phyloP scores from a whole-genome alignment of 2,888 invertebrate genomes.

The Protonemura montana region DNA sequence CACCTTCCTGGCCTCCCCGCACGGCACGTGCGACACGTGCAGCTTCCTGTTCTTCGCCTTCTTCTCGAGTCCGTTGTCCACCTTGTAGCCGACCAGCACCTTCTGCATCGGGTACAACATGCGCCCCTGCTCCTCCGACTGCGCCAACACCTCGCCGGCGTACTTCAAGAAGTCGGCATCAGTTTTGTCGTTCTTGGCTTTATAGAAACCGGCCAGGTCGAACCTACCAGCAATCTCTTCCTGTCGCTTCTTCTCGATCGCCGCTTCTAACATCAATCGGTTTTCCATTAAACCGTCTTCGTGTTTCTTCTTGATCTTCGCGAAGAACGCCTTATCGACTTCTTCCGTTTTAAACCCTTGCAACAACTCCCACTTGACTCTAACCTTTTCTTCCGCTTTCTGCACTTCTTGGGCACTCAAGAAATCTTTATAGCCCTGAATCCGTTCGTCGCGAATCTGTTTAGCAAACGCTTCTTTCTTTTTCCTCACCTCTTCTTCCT shows the following conservation, averaged over 20 bases:
- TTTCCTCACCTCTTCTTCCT: background rate
- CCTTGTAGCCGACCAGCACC: background rate
- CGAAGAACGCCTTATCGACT: background rate
- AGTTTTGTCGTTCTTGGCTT: background rate
- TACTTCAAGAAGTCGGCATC: slow-evolving; percentile 9
- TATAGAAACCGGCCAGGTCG: background rate
- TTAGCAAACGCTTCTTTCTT: background rate
- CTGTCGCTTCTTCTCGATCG: background rate
- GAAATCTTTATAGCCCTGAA: background rate
- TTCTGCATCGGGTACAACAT: background rate
- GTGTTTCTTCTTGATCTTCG: background rate
- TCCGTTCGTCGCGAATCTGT: background rate
- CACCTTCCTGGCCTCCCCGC: background rate
- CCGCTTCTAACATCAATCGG: background rate
- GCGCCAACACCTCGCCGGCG: slow-evolving; percentile 14
- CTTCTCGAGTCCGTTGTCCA: background rate
- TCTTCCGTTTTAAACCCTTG: slow-evolving; percentile 8
- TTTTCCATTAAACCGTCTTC: background rate
- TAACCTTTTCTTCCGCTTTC: background rate
- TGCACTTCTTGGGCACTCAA: background rate
- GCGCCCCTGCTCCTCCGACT: background rate
- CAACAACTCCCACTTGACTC: background rate
- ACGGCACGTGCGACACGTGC: background rate
- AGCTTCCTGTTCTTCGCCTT: background rate
- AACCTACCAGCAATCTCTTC: background rate